A percentile compares a stretch with the other conserved stretches of the same genome.
These are phyloP conservation scores for Ctenomys sociabilis DNA, from an alignment of 2,113 vertebrate species.

Conservation along the genomic window DNA sequence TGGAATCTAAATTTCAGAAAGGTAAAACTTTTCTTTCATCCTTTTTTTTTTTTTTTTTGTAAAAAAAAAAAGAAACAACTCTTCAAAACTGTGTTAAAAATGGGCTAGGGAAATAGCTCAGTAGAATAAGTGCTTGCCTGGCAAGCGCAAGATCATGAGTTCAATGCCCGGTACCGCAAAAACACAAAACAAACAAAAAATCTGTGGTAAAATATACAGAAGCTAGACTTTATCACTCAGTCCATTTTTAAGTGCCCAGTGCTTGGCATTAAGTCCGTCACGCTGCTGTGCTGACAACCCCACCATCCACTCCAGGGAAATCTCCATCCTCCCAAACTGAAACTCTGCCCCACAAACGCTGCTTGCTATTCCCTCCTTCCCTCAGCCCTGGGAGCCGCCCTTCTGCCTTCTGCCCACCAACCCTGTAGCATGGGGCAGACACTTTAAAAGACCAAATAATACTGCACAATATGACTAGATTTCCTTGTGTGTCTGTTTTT, in stretches of 20 bases:
- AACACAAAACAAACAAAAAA: no score
- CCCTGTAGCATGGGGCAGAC: background rate
- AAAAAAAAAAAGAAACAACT: background rate
- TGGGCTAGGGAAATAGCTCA: no score
- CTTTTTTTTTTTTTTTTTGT: no score
- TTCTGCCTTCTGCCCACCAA: background rate
- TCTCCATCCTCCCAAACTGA: background rate
- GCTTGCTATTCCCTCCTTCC: no score
- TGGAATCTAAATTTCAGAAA: background rate
- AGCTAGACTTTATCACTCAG: background rate
- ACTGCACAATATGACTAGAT: background rate
- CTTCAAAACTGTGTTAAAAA: background rate
- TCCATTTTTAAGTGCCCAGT: background rate
- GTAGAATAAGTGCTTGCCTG: no score
- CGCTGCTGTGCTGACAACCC: background rate
- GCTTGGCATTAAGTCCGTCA: background rate
- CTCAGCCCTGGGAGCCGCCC: background rate
- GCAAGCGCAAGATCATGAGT: no score
- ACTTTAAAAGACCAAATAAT: background rate
- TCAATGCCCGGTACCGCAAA: no score
- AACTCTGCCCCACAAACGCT: background rate
- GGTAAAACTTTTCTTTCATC: background rate
- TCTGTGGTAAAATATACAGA: background rate
- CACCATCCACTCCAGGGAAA: background rate
- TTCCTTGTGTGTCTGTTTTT: background rate